A percentile compares a stretch with the other conserved stretches of the same genome.
phyloP scores from a whole-genome alignment of 1,140 invertebrate species.

The Drosophila simulans region DNA sequence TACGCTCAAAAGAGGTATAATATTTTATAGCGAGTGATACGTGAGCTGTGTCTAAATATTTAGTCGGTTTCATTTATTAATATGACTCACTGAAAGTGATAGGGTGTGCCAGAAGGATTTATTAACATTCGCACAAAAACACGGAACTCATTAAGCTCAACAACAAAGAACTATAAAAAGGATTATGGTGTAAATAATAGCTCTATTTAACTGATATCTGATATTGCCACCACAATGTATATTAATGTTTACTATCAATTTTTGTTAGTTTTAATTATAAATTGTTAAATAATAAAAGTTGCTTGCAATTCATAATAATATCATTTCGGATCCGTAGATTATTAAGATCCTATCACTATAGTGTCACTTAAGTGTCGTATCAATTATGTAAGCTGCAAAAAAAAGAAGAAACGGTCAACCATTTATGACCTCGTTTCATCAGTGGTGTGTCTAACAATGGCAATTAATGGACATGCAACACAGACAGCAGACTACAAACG shows the following conservation, averaged over 20 bases:
- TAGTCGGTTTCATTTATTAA: neutral
- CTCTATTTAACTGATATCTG: too few relatives aligned
- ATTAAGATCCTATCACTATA: neutral
- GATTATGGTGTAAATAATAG: neutral
- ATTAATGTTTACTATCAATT: too few relatives aligned
- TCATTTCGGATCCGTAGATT: neutral
- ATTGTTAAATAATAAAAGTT: too few relatives aligned
- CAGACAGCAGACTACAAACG: constrained; percentile 26
- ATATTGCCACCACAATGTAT: too few relatives aligned
- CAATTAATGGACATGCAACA: constrained; percentile 75
- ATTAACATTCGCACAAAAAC: too few relatives aligned
- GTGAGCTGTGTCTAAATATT: constrained; percentile 46
- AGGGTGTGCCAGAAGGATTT: neutral
- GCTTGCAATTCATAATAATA: too few relatives aligned
- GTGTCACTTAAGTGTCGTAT: neutral
- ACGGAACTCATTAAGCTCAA: too few relatives aligned
- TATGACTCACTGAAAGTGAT: neutral
- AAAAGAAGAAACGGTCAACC: constrained; percentile 29
- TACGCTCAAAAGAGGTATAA: constrained; percentile 31
- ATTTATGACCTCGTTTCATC: constrained; percentile 59
- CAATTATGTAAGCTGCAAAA: neutral
- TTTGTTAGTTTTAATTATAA: too few relatives aligned
- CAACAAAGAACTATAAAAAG: neutral
- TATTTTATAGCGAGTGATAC: constrained; percentile 37
- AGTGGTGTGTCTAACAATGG: constrained; percentile 73